Percentiles rank a stretch among this genome's conserved stretches.
Evolutionary conservation across 2,888 invertebrate genomes (phyloP).

Genomic region (Notodromas monacha): DNA sequence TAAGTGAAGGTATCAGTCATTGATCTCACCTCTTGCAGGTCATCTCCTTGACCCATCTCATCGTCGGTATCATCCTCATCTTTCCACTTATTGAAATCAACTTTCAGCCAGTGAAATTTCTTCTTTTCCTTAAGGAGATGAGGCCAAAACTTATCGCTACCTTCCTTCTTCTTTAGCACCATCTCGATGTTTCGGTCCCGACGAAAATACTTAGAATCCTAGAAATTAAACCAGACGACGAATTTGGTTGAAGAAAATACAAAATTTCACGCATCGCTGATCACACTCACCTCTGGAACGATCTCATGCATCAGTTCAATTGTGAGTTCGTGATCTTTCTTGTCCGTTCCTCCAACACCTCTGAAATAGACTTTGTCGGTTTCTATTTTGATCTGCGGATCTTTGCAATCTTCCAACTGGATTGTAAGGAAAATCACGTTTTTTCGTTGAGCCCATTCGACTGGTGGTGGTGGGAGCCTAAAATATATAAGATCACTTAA

Average conservation of each 20-base stretch:
- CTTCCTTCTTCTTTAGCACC: slow-evolving; percentile 24
- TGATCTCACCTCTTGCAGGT: too few relatives aligned
- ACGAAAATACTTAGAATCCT: slow-evolving; percentile 22
- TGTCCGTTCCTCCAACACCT: slow-evolving; percentile 49
- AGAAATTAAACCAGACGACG: slow-evolving; percentile 5
- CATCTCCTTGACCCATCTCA: too few relatives aligned
- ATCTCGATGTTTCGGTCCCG: slow-evolving; percentile 21
- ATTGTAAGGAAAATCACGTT: slow-evolving; percentile 53
- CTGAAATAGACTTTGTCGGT: slow-evolving; percentile 33
- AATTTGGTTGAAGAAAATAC: not conserved
- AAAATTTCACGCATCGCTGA: too few relatives aligned
- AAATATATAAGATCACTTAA: too few relatives aligned
- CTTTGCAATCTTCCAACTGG: slow-evolving; percentile 57
- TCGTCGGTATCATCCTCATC: slow-evolving; percentile 80
- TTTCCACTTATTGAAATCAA: slow-evolving; percentile 90
- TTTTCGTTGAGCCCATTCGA: slow-evolving; percentile 74
- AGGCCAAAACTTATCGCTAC: slow-evolving; percentile 58
- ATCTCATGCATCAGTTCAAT: slow-evolving; percentile 52
- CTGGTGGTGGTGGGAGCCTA: slow-evolving; percentile 33
- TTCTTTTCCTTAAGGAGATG: slow-evolving; percentile 49
- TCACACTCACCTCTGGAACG: slow-evolving; percentile 31
- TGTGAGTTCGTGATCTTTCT: slow-evolving; percentile 53
- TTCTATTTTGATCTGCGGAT: slow-evolving; percentile 39
- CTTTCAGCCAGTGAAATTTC: slow-evolving; percentile 80
- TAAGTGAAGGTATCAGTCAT: too few relatives aligned